These are phyloP conservation scores for Fulmarus glacialis DNA, from an alignment of 2,113 vertebrate species.

Conservation along the genomic window DNA sequence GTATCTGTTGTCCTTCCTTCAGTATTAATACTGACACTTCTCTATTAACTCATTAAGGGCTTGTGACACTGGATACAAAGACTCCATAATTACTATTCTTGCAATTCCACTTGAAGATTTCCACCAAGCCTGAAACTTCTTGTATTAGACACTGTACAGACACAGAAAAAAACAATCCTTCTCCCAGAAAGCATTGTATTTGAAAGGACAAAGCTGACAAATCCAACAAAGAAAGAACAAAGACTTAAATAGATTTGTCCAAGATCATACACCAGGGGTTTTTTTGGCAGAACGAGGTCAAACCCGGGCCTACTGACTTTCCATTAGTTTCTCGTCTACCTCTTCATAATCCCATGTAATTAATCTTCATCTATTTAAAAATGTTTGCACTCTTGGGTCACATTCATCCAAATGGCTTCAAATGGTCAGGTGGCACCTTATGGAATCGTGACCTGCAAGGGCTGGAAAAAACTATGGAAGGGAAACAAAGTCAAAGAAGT, in stretches of 20 bases:
- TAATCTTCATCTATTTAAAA: neutral
- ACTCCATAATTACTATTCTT: conserved; percentile 60
- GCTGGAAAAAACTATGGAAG: neutral
- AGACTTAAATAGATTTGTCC: neutral
- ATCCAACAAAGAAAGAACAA: neutral
- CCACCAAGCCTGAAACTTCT: neutral
- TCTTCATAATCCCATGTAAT: neutral
- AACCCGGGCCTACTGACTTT: neutral
- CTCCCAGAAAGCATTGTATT: neutral
- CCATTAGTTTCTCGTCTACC: neutral
- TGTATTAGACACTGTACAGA: neutral
- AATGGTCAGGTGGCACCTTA: neutral
- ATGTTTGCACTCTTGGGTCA: neutral
- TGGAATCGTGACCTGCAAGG: neutral
- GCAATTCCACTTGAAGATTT: conserved; percentile 26
- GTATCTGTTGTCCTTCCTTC: conserved; percentile 29
- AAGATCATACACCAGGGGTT: neutral
- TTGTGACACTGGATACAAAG: conserved; percentile 52
- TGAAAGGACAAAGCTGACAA: neutral
- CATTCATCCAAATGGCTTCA: neutral
- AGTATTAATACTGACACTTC: conserved; percentile 54
- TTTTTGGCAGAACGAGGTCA: neutral
- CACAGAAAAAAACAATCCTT: neutral
- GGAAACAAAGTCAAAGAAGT: neutral
- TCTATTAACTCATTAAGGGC: conserved; percentile 45